These are phyloP conservation scores for Aurelia sp. DNA, from an alignment of 30 jellyfish, hydroid and myxozoan genomes.

Conservation along the genomic window DNA sequence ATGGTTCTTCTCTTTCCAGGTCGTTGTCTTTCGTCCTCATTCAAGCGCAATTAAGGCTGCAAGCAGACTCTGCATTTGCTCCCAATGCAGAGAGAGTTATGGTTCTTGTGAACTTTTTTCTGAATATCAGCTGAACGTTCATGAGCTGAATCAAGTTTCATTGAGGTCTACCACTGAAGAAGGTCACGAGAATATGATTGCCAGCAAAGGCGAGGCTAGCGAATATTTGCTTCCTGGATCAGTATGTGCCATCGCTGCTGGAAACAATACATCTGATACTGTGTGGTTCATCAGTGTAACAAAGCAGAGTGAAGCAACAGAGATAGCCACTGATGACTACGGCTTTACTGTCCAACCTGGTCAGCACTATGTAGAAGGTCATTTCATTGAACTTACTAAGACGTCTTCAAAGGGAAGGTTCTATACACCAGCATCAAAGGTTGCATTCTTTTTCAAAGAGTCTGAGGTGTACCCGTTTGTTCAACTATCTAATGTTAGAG, in stretches of 20 bases:
- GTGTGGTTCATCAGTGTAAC: constrained; percentile 47
- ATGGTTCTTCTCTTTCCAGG: constrained; percentile 36
- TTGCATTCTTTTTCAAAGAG: constrained; percentile 33
- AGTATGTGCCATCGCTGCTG: constrained; percentile 45
- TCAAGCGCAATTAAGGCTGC: constrained; percentile 17
- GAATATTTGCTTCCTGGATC: constrained; percentile 36
- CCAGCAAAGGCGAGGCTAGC: constrained; percentile 13
- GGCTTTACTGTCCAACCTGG: constrained; percentile 55
- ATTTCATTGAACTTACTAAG: constrained; percentile 27
- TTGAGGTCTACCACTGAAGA: constrained; percentile 32
- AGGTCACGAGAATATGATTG: constrained; percentile 7
- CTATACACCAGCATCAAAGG: constrained; percentile 17
- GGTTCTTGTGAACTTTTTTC: constrained; percentile 39
- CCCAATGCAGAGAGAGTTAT: constrained; percentile 34
- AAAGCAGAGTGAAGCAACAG: constrained; percentile 22
- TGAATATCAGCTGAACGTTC: constrained; percentile 33
- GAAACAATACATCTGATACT: constrained; percentile 33
- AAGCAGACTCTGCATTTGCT: constrained; percentile 36
- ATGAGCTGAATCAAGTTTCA: constrained; percentile 16
- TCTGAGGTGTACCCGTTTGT: constrained; percentile 65
- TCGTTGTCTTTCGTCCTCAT: constrained; percentile 32
- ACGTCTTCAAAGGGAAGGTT: constrained; percentile 28
- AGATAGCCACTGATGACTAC: constrained; percentile 25
- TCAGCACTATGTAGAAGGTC: constrained; percentile 42
- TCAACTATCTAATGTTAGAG: constrained; percentile 19